Conservation (phyloP, 2,797 vertebrate species). For the Falco rusticolus region DNA sequence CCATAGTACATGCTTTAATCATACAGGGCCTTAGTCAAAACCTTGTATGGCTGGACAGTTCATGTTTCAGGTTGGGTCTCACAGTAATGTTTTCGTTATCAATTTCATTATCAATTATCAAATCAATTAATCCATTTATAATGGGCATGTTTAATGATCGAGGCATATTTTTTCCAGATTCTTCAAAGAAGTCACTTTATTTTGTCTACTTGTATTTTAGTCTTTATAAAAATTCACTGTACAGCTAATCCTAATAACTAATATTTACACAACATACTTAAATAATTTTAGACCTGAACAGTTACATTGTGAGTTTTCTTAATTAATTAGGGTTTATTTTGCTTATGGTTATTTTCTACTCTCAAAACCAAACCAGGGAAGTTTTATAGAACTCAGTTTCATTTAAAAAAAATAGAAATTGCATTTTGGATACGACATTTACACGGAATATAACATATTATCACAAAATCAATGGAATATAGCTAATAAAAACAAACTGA, state of each 20-base stretch:
- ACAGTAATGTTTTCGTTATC: not conserved
- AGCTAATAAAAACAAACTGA: not conserved
- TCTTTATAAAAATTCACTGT: not conserved
- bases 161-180: not conserved
- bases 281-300: not conserved
- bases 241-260: not conserved
- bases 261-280: not conserved
- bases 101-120: not conserved
- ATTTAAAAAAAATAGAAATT: not conserved
- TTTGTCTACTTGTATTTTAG: not conserved
- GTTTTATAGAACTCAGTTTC: not conserved
- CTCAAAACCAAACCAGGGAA: not conserved
- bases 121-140: not conserved
- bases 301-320: not conserved
- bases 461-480: not conserved
- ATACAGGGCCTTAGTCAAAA: not conserved
- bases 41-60: not conserved
- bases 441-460: not conserved
- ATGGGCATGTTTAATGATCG: not conserved
- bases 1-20: not conserved
- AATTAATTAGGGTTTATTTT: not conserved
- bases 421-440: not conserved
- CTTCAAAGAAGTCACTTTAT: not conserved
- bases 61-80: not conserved
- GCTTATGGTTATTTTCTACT: not conserved